These are phyloP conservation scores for Sinhomidia bicolor DNA, from an alignment of 2,888 invertebrate species.

Conservation along the genomic window DNA sequence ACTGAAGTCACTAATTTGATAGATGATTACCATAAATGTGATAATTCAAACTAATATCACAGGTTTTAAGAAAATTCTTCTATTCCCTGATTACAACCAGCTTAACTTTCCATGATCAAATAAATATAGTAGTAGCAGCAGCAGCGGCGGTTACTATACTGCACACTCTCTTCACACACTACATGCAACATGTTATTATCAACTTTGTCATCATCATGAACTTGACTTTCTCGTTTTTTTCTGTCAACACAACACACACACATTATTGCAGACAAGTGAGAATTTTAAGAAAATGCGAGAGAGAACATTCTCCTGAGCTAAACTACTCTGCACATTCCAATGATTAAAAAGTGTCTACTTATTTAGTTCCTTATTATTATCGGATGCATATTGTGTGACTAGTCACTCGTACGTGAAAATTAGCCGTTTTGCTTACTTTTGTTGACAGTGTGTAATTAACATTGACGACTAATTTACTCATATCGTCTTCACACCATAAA, in stretches of 20 bases:
- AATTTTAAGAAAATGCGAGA: neutral
- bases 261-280: neutral
- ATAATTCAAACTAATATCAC: neutral
- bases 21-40: neutral
- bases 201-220: conserved; percentile 16
- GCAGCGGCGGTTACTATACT: too few relatives aligned
- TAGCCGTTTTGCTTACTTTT: conserved; percentile 35
- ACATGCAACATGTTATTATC: neutral
- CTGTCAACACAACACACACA: neutral
- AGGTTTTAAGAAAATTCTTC: neutral
- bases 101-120: neutral
- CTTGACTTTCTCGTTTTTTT: conserved; percentile 62
- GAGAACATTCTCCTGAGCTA: too few relatives aligned
- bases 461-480: conserved; percentile 2
- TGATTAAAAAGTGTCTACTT: neutral
- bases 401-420: conserved; percentile 48
- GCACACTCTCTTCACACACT: neutral
- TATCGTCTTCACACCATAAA: conserved; percentile 36
- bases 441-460: conserved; percentile 30
- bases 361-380: conserved; percentile 28
- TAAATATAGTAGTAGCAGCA: too few relatives aligned
- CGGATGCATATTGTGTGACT: conserved; percentile 23
- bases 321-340: neutral
- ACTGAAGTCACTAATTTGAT: too few relatives aligned
- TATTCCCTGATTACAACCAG: neutral